Percentiles rank a stretch among this genome's conserved stretches.
Evolutionary conservation across 2,888 invertebrate species (phyloP).

Genomic region (Ormyrus rosae): DNA sequence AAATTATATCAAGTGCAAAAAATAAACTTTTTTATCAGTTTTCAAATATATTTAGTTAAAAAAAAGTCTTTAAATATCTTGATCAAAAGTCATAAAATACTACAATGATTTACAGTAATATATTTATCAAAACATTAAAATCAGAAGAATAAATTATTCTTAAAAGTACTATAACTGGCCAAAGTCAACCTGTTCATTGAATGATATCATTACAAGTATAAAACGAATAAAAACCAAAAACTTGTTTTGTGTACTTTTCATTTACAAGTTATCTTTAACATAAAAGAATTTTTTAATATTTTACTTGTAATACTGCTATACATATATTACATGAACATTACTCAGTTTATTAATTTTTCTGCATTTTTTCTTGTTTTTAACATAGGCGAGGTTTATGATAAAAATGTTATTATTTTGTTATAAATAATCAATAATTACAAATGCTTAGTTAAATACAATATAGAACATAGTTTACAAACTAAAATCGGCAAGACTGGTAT

Average conservation of each 20-base stretch:
- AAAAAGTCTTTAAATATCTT: slow-evolving; percentile 18
- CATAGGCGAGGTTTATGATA: slow-evolving; percentile 41
- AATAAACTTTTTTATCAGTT: slow-evolving; percentile 9
- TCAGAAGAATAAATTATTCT: slow-evolving; percentile 37
- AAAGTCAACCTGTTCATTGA: slow-evolving; percentile 16
- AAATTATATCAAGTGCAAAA: slow-evolving; percentile 12
- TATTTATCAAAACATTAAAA: slow-evolving; percentile 21
- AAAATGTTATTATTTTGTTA: slow-evolving; percentile 24
- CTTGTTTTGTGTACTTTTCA: slow-evolving; percentile 11
- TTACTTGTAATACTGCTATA: slow-evolving; percentile 44
- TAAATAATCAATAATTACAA: slow-evolving; percentile 45
- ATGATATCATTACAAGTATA: slow-evolving; percentile 10
- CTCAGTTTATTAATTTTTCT: slow-evolving; percentile 16
- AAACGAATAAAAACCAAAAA: slow-evolving; percentile 11
- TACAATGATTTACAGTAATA: background rate
- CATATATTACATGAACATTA: slow-evolving; percentile 39
- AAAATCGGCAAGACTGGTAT: slow-evolving; percentile 52
- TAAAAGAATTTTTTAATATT: slow-evolving; percentile 6
- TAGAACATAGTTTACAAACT: slow-evolving; percentile 46
- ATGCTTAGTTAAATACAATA: slow-evolving; percentile 52
- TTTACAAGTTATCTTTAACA: slow-evolving; percentile 16
- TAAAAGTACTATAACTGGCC: slow-evolving; percentile 42
- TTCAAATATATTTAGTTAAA: slow-evolving; percentile 22
- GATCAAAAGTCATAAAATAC: slow-evolving; percentile 13
- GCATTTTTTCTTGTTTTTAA: slow-evolving; percentile 28